Conservation (phyloP, 2,113 vertebrate species). For the Acrocephalus kingi region DNA sequence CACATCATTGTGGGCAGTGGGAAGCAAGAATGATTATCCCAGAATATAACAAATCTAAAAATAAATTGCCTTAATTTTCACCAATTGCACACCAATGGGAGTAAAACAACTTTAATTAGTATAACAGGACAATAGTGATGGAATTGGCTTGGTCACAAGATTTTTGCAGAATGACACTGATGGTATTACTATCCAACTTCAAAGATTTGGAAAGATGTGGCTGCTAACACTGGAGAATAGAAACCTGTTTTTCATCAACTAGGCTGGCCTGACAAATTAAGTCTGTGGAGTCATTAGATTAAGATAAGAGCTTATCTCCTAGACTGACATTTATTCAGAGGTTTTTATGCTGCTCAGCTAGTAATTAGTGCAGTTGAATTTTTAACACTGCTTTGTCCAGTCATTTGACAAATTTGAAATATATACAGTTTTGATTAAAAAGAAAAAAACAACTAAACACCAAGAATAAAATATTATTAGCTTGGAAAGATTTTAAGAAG, state of each 20-base stretch:
- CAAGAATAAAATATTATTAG: conserved; percentile 42
- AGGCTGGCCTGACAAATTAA: conserved; percentile 96
- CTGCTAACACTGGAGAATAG: conserved; percentile 87
- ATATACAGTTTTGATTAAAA: conserved; percentile 6
- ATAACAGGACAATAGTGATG: conserved; percentile 81
- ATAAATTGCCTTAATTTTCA: conserved; percentile 70
- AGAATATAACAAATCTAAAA: conserved; percentile 73
- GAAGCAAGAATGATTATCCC: conserved; percentile 34
- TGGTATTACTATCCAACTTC: conserved; percentile 80
- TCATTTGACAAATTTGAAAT: conserved; percentile 68
- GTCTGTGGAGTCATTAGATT: conserved; percentile 96
- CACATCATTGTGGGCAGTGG: not conserved
- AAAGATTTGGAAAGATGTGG: conserved; percentile 89
- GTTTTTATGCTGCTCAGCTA: conserved; percentile 88
- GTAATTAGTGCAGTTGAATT: conserved; percentile 92
- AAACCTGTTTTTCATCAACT: conserved; percentile 85
- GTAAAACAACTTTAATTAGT: conserved; percentile 76
- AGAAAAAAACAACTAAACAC: conserved; percentile 3
- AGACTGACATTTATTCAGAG: conserved; percentile 94
- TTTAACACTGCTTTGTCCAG: conserved; percentile 82
- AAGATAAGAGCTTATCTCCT: conserved; percentile 98
- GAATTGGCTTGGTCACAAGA: conserved; percentile 82
- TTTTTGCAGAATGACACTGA: conserved; percentile 83
- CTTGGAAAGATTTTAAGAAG: conserved; percentile 54
- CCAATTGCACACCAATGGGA: conserved; percentile 59